Evolutionary conservation across 2,888 invertebrate genomes (phyloP), one percentile per base, ranked within the genome.

Genomic region (Leptopilina myrica): DNA sequence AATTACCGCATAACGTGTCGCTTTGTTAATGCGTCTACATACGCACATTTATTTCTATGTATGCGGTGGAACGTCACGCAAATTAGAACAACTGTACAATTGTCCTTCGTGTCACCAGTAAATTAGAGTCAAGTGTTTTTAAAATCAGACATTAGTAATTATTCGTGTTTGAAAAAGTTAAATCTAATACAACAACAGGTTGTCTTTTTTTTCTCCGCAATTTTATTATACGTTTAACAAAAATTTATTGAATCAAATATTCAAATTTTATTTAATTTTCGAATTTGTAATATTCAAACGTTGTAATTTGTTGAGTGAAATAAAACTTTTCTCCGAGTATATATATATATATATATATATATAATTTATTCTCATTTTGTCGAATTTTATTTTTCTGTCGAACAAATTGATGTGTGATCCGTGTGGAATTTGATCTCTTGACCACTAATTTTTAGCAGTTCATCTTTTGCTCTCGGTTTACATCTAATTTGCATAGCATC

Each of bases 51-150:
- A 33, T 33, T 33, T 33, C 3, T 3, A 5, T 15, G n/a, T 59
- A 15, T 73, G n/a, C n/a, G 14, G 53, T 73, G 11, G 15, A 73
- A 33, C 56, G 73, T 73, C 73, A 73, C 73, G 73, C 73, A 73
- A 56, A 73, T 73, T 73, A 73, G 56, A 73, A 15, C 40, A 33
- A 40, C 64, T 49, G 12, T 33, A 73, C 56, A 69, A 33, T 73
- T 73, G 56, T 66, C 46, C 43, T 73, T 73, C 73, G 73, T 73
- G 73, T 9, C 56, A n/a, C 9, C n/a, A 56, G 73, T 73, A 73
- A 73, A 73, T 73, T 73, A 73, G 73, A 56, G 73, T 73, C 73
- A 73, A 73, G 73, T 73, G 56, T 73, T 73, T 49, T 73, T 73
- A 73, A 73, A 73, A 73, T 73, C 56, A 73, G 53, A 73, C 73